Evolutionary conservation across 2,797 vertebrate genomes (phyloP).

Genomic region (Nothura maculosa): DNA sequence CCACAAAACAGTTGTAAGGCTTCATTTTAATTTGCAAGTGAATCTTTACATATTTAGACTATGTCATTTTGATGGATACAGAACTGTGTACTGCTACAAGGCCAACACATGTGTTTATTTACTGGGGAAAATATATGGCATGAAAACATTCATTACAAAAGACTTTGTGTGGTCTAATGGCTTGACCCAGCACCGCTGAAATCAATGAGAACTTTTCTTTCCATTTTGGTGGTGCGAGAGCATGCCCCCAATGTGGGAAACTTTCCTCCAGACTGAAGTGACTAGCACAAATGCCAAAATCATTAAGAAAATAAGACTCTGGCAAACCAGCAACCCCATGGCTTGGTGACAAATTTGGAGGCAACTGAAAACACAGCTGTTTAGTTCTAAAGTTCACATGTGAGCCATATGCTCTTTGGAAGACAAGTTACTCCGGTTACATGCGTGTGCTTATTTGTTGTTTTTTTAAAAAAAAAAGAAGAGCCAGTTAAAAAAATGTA

Average conservation of each 20-base stretch:
- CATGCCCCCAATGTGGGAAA: background rate
- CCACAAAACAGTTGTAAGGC: conserved; percentile 29
- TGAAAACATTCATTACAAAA: conserved; percentile 52
- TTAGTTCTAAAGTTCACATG: conserved; percentile 22
- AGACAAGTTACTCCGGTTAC: conserved; percentile 20
- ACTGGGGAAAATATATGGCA: conserved; percentile 39
- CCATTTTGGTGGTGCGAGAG: background rate
- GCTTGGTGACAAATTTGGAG: background rate
- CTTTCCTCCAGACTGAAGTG: conserved; percentile 31
- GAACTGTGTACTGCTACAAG: conserved; percentile 42
- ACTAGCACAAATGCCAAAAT: conserved; percentile 49
- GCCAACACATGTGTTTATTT: conserved; percentile 41
- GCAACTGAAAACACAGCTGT: conserved; percentile 59
- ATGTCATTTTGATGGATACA: conserved; percentile 59
- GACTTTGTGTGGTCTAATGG: conserved; percentile 10
- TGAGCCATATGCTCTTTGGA: conserved; percentile 45
- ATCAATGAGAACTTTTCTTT: conserved; percentile 39
- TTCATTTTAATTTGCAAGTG: conserved; percentile 55
- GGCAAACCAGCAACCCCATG: background rate
- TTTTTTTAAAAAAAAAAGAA: background rate
- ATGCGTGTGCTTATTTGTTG: background rate
- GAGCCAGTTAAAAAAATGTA: background rate
- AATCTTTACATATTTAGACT: conserved; percentile 28
- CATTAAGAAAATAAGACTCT: conserved; percentile 37
- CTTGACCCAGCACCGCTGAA: background rate